A percentile compares a stretch with the other conserved stretches of the same genome.
Conservation (phyloP, 2,888 invertebrate genomes). For the Lysandra bellargus region DNA sequence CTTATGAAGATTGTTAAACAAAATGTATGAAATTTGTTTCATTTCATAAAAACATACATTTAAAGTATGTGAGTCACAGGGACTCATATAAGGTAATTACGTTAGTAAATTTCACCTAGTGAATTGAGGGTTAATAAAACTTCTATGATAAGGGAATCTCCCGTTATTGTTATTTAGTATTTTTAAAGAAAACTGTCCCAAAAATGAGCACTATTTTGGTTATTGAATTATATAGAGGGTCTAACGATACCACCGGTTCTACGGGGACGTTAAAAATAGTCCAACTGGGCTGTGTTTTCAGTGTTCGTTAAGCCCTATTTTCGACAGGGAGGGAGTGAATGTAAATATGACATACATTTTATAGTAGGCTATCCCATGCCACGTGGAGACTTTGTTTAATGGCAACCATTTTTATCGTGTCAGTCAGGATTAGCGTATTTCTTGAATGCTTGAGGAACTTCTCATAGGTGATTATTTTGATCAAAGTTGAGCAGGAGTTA, state of each 20-base stretch:
- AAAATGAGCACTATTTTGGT: slow-evolving; percentile 37
- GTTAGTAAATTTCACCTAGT: too few species aligned
- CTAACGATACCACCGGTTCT: slow-evolving; percentile 63
- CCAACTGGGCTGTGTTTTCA: slow-evolving; percentile 55
- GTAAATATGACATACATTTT: slow-evolving; percentile 75
- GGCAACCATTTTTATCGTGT: background rate
- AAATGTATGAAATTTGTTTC: too few species aligned
- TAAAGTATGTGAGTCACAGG: too few species aligned
- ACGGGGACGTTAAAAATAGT: slow-evolving; percentile 69
- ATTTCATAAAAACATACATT: too few species aligned
- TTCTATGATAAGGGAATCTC: too few species aligned
- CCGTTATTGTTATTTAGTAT: background rate
- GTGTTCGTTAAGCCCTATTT: slow-evolving; percentile 62
- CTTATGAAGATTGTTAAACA: too few species aligned
- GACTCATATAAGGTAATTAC: too few species aligned
- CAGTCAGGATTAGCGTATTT: background rate
- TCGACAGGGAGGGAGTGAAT: slow-evolving; percentile 61
- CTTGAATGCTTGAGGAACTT: background rate
- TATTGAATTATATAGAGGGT: slow-evolving; percentile 69
- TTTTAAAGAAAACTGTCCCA: background rate
- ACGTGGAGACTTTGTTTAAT: slow-evolving; percentile 24
- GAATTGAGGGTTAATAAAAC: too few species aligned
- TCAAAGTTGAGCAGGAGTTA: background rate
- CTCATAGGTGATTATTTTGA: background rate
- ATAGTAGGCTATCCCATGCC: slow-evolving; percentile 49